phyloP scores from a whole-genome alignment of 92 coral and sea anemone genomes.

The Parazoanthus darwini region DNA sequence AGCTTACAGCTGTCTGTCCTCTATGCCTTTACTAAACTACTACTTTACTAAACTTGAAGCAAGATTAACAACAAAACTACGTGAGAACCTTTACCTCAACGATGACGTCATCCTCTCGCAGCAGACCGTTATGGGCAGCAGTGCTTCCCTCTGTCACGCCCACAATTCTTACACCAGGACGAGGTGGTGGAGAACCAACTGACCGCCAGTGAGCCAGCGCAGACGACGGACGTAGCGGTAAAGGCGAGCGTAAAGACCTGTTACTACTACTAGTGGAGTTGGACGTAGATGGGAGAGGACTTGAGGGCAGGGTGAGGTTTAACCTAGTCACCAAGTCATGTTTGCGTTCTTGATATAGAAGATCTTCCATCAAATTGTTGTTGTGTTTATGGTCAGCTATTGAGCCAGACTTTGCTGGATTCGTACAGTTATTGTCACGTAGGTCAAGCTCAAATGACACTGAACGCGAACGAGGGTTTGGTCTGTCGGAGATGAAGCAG shows the following conservation, averaged over 20 bases:
- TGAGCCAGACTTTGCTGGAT: not conserved
- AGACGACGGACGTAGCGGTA: slow-evolving; percentile 57
- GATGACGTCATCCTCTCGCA: slow-evolving; percentile 70
- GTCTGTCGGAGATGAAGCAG: slow-evolving; percentile 16
- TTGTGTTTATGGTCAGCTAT: not conserved
- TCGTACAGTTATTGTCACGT: not conserved
- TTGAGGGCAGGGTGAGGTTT: slow-evolving; percentile 37
- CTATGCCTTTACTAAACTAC: too few relatives aligned
- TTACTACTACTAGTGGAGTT: slow-evolving; percentile 25
- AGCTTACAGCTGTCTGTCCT: too few relatives aligned
- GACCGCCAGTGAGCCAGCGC: slow-evolving; percentile 71
- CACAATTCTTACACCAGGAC: slow-evolving; percentile 80
- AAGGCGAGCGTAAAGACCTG: slow-evolving; percentile 37
- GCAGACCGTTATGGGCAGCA: slow-evolving; percentile 55
- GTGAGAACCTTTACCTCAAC: slow-evolving; percentile 64
- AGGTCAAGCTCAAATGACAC: slow-evolving; percentile 48
- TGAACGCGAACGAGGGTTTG: slow-evolving; percentile 27
- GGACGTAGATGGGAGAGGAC: slow-evolving; percentile 50
- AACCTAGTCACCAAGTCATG: slow-evolving; percentile 41
- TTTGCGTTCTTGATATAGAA: slow-evolving; percentile 43
- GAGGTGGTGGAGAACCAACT: slow-evolving; percentile 63
- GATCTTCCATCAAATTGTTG: slow-evolving; percentile 24
- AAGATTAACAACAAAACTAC: not conserved
- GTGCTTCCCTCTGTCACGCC: slow-evolving; percentile 75
- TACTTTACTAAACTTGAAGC: not conserved